A percentile compares a stretch with the other conserved stretches of the same genome.
Conservation (phyloP, 2,888 invertebrate species). For the Hydroisotoma schaefferi region DNA sequence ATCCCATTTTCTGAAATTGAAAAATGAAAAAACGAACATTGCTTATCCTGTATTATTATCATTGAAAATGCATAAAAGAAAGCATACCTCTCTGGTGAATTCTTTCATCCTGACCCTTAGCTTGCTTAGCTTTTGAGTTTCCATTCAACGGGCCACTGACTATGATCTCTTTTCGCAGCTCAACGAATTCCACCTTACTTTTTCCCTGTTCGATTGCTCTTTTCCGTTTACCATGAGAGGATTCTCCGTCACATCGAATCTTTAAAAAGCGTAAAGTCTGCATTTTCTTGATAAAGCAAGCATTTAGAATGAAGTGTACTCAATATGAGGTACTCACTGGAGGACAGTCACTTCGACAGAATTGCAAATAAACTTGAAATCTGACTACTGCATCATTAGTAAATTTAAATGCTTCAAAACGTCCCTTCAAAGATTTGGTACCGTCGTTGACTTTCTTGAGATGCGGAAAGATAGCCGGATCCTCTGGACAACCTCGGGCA, state of each 20-base stretch:
- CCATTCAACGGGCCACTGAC: constrained; percentile 38
- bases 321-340: constrained; percentile 55
- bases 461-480: constrained; percentile 54
- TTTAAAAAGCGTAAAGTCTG: no score
- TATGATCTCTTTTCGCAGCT: constrained; percentile 45
- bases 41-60: not conserved
- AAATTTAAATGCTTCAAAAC: constrained; percentile 82
- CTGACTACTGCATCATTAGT: constrained; percentile 75
- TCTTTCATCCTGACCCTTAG: constrained; percentile 9
- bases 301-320: not conserved
- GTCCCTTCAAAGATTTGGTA: constrained; percentile 50
- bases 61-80: not conserved
- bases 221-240: constrained; percentile 39
- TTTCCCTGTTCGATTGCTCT: constrained; percentile 16
- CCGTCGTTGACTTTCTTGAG: constrained; percentile 47
- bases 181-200: constrained; percentile 30
- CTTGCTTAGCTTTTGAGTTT: constrained; percentile 22
- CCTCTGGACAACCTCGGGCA: constrained; percentile 71
- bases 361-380: constrained; percentile 76
- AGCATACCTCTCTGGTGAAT: constrained; percentile 13
- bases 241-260: constrained; percentile 45
- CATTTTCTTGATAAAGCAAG: not conserved
- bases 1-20: constrained; percentile 30
- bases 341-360: constrained; percentile 69
- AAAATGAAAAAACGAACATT: no score